These are phyloP conservation scores for Stercorarius parasiticus DNA, from an alignment of 2,113 vertebrate species.

Conservation along the genomic window DNA sequence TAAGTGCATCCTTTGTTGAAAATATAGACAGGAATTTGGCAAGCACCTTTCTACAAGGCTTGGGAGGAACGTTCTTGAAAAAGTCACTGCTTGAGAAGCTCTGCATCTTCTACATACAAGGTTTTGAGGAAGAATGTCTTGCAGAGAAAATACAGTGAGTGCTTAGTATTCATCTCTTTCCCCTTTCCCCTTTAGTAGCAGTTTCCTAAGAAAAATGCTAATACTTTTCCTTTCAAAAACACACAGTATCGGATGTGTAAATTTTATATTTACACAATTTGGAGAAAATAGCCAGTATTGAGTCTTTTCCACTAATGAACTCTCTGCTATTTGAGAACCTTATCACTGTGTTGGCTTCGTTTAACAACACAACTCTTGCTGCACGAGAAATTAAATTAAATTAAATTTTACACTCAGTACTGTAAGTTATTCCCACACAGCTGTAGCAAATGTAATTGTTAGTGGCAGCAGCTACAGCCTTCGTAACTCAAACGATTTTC, in stretches of 20 bases:
- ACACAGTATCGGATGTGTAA: neutral
- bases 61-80: neutral
- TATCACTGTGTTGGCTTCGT: neutral
- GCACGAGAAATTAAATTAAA: neutral
- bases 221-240: neutral
- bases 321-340: neutral
- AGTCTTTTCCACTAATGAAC: neutral
- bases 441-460: neutral
- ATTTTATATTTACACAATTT: neutral
- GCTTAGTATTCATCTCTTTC: neutral
- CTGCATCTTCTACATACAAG: neutral
- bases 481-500: neutral
- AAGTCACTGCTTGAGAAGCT: neutral
- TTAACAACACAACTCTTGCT: neutral
- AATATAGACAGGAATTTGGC: neutral
- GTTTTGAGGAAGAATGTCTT: neutral
- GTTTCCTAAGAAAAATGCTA: neutral
- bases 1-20: neutral
- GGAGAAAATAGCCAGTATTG: neutral
- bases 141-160: neutral
- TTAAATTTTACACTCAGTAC: neutral
- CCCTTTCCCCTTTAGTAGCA: neutral
- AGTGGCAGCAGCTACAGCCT: neutral
- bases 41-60: neutral
- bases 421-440: neutral